Evolutionary conservation across 2,113 vertebrate genomes (phyloP), one percentile per base, ranked within the genome.

Genomic region (Lagenorhynchus albirostris): DNA sequence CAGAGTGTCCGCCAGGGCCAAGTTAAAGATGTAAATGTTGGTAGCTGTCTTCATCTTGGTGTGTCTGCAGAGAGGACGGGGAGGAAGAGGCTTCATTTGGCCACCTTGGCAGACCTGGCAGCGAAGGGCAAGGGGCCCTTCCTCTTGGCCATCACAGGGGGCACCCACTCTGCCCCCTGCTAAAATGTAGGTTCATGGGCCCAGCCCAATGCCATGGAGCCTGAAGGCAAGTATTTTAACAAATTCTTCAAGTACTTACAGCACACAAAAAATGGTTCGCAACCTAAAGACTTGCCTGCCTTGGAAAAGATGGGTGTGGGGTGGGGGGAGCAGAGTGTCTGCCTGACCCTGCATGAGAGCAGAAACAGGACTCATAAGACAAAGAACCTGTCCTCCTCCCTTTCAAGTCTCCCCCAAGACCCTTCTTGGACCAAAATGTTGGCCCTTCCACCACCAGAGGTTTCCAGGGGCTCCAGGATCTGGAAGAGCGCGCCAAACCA

Each of bases 1-100:
- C 98, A 99, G 73, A 0, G 99, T 99, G 68, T 99, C 99, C 0
- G 99, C 99, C 98, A 99, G 98, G 0, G 99, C 99, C 23, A 99
- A 98, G 98, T 99, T 99, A 33, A 99, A 99, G 98, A 99, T 99
- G 98, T 99, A 99, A 74, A 99, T 99, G 97, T 99, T 99, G 55
- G 99, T 99, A 3, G 99, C 99, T 2, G 99, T 99, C 98, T 99
- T 99, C 99, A 99, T 99, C 98, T 99, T 99, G 18, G 99, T 99
- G 98, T 99, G 99, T 94, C 99, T 99, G 88, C 77, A 96, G 96
- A 0, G 2, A 81, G 44, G 63, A 94, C 87, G 0, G 26, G 25
- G 12, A 80, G 13, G 0, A n/a, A 29, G 74, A 55, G 8, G 10
- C 17, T 63, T 36, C 44, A 17, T 0, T 18, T 13, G 29, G 50